Evolutionary conservation across 2,888 invertebrate species (phyloP).

Genomic region (Drosophila meridionalis): DNA sequence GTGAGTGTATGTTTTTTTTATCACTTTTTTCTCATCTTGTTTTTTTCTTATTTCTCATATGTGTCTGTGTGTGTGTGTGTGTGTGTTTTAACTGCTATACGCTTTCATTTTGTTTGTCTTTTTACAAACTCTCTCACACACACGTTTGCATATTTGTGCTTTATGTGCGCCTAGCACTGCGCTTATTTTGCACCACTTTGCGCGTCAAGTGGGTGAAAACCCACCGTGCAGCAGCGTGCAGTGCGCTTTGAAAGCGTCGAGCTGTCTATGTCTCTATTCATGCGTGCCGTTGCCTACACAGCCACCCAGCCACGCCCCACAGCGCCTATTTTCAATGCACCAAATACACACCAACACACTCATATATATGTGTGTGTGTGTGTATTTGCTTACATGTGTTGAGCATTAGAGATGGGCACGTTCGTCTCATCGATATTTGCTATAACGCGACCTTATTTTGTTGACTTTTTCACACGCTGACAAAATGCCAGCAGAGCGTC

Average conservation of each 20-base stretch:
- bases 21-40: conserved; percentile 41
- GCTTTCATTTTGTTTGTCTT: conserved; percentile 74
- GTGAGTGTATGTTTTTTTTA: conserved; percentile 25
- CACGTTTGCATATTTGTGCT: conserved; percentile 43
- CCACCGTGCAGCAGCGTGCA: conserved; percentile 49
- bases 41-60: conserved; percentile 14
- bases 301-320: conserved; percentile 4
- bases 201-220: conserved; percentile 79
- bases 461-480: conserved; percentile 36
- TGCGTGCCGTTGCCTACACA: conserved; percentile 41
- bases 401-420: conserved; percentile 56
- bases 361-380: not conserved
- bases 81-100: conserved; percentile 47
- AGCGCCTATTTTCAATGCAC: conserved; percentile 47
- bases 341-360: conserved; percentile 14
- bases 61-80: conserved; percentile 7
- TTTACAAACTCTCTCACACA: conserved; percentile 18
- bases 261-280: conserved; percentile 57
- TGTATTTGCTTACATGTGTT: conserved; percentile 6
- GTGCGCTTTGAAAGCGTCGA: conserved; percentile 66
- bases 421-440: conserved; percentile 51
- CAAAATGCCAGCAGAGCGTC: conserved; percentile 8
- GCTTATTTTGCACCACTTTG: conserved; percentile 75
- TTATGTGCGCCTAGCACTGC: conserved; percentile 49
- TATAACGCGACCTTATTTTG: conserved; percentile 31